A percentile compares a stretch with the other conserved stretches of the same genome.
Evolutionary conservation across 2,797 vertebrate species (phyloP).

Genomic region (Uromys caudimaculatus): DNA sequence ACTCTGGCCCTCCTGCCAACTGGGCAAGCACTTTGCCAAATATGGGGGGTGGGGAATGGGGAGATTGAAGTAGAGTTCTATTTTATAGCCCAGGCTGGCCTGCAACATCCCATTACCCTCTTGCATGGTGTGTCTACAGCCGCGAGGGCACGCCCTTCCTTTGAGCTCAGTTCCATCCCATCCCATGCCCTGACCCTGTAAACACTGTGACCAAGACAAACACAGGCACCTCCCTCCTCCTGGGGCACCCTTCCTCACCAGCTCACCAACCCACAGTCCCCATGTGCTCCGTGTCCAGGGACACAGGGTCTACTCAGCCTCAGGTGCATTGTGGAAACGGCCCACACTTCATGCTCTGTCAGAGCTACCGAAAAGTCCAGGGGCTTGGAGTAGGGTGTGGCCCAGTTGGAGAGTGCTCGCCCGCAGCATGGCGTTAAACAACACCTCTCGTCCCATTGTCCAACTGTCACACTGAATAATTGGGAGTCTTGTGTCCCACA

Average conservation of each 20-base stretch:
- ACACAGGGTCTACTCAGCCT: background rate
- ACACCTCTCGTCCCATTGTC: no score
- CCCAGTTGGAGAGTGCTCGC: background rate
- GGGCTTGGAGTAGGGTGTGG: background rate
- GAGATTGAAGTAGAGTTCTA: background rate
- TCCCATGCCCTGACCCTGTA: background rate
- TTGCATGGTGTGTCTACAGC: background rate
- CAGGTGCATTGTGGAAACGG: fast-evolving
- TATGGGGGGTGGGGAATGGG: background rate
- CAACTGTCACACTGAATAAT: fast-evolving
- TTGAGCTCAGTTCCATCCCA: background rate
- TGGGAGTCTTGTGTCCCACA: background rate
- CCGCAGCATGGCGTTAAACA: background rate
- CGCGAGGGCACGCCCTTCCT: background rate
- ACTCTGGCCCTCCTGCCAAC: background rate
- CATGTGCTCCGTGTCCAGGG: background rate
- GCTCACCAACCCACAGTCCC: background rate
- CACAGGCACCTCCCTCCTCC: background rate
- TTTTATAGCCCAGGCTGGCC: background rate
- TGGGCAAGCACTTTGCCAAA: background rate
- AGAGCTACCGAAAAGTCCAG: background rate
- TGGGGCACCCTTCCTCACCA: background rate
- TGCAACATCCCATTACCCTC: background rate
- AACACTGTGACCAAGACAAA: background rate
- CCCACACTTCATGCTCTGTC: background rate